Evolutionary conservation across 2,888 invertebrate species (phyloP).

Genomic region (Formica aserva): DNA sequence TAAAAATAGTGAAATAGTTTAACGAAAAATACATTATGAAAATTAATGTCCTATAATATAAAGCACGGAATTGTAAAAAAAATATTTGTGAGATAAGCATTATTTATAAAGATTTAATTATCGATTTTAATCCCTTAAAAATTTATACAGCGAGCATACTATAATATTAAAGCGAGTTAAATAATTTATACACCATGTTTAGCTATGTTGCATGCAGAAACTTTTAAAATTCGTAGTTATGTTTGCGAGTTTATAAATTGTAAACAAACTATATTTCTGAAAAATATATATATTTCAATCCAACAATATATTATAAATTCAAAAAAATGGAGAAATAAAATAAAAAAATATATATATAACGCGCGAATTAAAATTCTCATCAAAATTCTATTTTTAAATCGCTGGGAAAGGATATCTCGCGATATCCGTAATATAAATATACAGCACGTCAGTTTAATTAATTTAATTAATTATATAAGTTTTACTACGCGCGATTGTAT

Average conservation of each 20-base stretch:
- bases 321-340: background rate
- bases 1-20: background rate
- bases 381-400: background rate
- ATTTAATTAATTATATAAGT: conserved; percentile 10
- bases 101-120: background rate
- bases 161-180: background rate
- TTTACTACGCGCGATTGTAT: background rate
- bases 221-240: background rate
- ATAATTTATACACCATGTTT: conserved; percentile 8
- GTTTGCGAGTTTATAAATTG: conserved; percentile 1
- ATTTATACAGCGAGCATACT: conserved; percentile 7
- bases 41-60: background rate
- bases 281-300: conserved; percentile 7
- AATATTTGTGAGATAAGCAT: background rate
- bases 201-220: background rate
- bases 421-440: background rate
- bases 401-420: background rate
- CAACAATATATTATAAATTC: background rate
- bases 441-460: background rate
- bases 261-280: conserved; percentile 4
- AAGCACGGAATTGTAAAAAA: background rate
- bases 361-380: background rate
- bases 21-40: background rate
- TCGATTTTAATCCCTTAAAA: background rate
- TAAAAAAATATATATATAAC: too few species aligned